Evolutionary conservation across 2,113 vertebrate genomes (phyloP).

Genomic region (Ciconia maguari): DNA sequence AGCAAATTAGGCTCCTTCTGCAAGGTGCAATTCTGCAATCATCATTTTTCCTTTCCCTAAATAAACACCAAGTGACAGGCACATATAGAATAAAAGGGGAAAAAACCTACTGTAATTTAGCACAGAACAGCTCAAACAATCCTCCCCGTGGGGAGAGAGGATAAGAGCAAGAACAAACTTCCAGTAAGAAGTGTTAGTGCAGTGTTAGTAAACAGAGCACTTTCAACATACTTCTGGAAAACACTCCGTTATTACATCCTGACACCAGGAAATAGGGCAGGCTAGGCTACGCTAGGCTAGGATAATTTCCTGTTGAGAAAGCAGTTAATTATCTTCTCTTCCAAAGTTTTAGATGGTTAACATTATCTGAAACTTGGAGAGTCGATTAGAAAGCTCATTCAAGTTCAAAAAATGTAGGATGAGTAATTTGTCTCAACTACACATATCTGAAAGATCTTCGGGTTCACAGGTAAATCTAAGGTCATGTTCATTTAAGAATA

Average conservation of each 20-base stretch:
- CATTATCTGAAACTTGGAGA: background rate
- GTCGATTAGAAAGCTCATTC: background rate
- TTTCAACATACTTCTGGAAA: background rate
- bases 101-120: background rate
- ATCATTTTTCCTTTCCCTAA: background rate
- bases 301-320: background rate
- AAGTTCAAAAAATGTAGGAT: background rate
- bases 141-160: background rate
- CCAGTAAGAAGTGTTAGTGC: background rate
- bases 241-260: background rate
- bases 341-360: background rate
- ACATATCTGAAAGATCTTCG: background rate
- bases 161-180: background rate
- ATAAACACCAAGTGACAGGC: background rate
- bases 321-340: background rate
- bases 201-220: background rate
- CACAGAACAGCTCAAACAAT: background rate
- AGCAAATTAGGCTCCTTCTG: background rate
- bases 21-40: background rate
- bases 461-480: background rate
- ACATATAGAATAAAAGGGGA: background rate
- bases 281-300: background rate
- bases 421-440: background rate
- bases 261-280: background rate
- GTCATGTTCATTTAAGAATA: background rate